Evolutionary conservation across 2,113 vertebrate genomes (phyloP).

Genomic region (Mohoua ochrocephala): DNA sequence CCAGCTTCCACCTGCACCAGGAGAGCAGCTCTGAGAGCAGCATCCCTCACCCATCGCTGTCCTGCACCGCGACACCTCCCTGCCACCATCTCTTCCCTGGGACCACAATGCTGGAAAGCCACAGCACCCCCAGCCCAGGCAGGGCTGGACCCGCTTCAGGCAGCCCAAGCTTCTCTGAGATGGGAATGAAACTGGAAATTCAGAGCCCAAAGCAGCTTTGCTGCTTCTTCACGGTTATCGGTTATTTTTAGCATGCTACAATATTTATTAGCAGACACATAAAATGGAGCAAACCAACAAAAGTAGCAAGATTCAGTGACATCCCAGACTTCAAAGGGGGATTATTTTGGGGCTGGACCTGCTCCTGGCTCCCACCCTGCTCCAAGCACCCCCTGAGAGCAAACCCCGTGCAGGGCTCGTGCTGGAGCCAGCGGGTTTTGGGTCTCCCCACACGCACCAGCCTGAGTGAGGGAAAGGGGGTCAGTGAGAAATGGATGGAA

Average conservation of each 20-base stretch:
- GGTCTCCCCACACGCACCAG: not conserved
- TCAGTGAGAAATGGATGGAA: fast-evolving
- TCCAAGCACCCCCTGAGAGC: not conserved
- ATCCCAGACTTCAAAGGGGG: constrained; percentile 28
- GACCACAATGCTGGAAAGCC: not conserved
- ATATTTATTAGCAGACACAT: constrained; percentile 32
- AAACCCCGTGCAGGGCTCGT: fast-evolving
- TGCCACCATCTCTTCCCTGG: not conserved
- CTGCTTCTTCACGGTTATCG: not conserved
- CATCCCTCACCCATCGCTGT: fast-evolving
- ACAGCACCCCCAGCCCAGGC: not conserved
- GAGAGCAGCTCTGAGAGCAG: not conserved
- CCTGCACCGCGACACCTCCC: not conserved
- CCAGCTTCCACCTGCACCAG: not conserved
- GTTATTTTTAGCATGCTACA: constrained; percentile 23
- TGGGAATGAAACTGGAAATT: not conserved
- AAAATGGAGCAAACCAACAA: constrained; percentile 25
- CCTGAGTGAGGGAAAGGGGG: fast-evolving
- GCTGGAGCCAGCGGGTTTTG: not conserved
- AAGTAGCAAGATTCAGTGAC: not conserved
- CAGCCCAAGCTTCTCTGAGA: not conserved
- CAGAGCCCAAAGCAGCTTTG: not conserved
- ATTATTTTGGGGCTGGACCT: not conserved
- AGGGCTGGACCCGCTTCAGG: not conserved
- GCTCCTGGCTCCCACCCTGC: not conserved